Conservation (phyloP, 2,113 vertebrate genomes). For the Heterochromis multidens region DNA sequence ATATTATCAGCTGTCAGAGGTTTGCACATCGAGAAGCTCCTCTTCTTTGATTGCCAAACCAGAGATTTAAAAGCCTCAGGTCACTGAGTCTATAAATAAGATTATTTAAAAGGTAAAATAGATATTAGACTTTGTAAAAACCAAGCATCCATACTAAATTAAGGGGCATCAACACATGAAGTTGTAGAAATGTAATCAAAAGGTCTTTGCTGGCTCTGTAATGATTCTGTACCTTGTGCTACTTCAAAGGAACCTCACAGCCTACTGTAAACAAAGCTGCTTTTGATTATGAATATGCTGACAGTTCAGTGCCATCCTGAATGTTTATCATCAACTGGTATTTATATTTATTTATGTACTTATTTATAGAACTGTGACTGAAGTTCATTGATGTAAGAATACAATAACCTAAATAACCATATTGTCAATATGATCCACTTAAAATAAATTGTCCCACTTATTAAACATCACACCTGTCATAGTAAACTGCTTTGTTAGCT, state of each 20-base stretch:
- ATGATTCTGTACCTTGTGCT: not conserved
- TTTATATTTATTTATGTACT: not conserved
- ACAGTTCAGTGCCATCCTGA: not conserved
- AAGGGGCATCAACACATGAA: rapidly evolving
- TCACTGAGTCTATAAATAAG: not conserved
- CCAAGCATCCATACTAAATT: not conserved
- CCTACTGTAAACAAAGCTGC: not conserved
- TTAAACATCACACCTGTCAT: not conserved
- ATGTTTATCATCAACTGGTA: not conserved
- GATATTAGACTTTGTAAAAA: not conserved
- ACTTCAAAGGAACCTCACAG: not conserved
- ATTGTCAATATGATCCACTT: not conserved
- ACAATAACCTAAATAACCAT: not conserved
- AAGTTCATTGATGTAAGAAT: not conserved
- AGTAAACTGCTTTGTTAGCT: not conserved
- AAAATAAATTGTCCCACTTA: not conserved
- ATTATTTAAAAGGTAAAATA: not conserved
- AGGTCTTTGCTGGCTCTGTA: not conserved
- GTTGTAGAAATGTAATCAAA: not conserved
- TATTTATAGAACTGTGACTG: not conserved
- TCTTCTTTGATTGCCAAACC: not conserved
- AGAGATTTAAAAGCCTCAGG: not conserved
- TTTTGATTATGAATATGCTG: not conserved
- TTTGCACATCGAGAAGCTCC: not conserved
- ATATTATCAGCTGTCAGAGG: not conserved